Evolutionary conservation across 2,797 vertebrate genomes (phyloP).

Genomic region (Octomys mimax): DNA sequence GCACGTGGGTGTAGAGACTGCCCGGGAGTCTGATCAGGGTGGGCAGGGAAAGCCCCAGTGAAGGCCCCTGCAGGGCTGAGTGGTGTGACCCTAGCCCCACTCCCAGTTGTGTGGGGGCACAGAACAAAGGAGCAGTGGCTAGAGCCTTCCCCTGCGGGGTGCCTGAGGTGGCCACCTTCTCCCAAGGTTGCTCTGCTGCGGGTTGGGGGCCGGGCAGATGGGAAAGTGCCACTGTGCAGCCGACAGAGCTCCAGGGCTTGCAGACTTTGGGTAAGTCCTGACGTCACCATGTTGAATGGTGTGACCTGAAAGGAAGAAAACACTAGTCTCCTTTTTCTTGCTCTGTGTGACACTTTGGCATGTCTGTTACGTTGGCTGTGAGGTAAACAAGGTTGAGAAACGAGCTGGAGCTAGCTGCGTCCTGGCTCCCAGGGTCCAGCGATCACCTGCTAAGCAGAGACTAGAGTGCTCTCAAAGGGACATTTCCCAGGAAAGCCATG

Average conservation of each 20-base stretch:
- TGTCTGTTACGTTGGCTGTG: neutral
- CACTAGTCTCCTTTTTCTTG: neutral
- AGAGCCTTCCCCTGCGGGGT: neutral
- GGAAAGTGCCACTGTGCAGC: neutral
- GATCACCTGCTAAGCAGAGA: neutral
- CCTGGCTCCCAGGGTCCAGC: neutral
- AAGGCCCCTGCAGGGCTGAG: neutral
- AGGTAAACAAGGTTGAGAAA: neutral
- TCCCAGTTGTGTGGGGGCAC: neutral
- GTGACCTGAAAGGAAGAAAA: neutral
- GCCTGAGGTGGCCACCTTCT: neutral
- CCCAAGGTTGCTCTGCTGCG: neutral
- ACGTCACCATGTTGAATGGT: neutral
- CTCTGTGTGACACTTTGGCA: neutral
- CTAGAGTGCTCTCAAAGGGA: neutral
- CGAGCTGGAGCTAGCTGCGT: neutral
- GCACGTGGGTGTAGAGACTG: neutral
- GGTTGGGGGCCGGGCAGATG: fast-evolving
- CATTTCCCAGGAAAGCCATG: too few relatives aligned
- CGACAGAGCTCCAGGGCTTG: neutral
- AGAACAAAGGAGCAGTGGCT: neutral
- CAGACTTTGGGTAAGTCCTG: neutral
- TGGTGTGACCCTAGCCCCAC: neutral
- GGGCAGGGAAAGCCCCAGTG: neutral
- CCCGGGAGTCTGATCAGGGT: neutral